Conservation (phyloP, 2,113 vertebrate genomes). For the Podilymbus podiceps region DNA sequence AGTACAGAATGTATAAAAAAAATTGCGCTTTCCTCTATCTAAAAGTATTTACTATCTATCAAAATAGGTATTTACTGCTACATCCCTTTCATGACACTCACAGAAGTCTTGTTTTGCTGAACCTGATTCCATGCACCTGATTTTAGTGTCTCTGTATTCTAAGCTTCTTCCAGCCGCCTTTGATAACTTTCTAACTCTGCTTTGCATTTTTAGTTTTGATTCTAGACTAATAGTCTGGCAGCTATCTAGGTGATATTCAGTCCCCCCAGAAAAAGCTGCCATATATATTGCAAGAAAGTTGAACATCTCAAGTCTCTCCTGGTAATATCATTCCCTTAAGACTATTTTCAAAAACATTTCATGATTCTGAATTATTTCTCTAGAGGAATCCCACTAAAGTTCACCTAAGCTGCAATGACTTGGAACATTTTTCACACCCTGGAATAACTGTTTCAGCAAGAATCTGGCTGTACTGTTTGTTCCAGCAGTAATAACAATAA, state of each 20-base stretch:
- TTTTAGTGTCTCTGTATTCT: background rate
- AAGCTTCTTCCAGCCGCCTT: background rate
- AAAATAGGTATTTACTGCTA: background rate
- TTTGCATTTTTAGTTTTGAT: background rate
- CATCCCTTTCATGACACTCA: background rate
- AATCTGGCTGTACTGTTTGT: background rate
- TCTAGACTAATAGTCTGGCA: background rate
- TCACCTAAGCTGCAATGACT: background rate
- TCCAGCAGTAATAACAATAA: slow-evolving; percentile 19
- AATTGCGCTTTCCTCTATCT: background rate
- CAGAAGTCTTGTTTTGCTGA: background rate
- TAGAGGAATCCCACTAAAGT: background rate
- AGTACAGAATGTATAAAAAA: background rate
- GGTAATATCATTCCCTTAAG: background rate
- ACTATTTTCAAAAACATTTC: background rate
- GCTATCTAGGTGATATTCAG: background rate
- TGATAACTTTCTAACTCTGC: background rate
- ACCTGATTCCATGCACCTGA: background rate
- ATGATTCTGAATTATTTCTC: background rate
- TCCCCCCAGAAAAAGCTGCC: background rate
- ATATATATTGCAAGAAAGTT: background rate
- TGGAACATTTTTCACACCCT: background rate
- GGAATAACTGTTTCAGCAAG: background rate
- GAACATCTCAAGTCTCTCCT: background rate
- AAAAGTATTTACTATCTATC: too few species aligned